Base-by-base conservation (phyloP, 2,113 vertebrate genomes). In the Acanthisitta chloris region DNA sequence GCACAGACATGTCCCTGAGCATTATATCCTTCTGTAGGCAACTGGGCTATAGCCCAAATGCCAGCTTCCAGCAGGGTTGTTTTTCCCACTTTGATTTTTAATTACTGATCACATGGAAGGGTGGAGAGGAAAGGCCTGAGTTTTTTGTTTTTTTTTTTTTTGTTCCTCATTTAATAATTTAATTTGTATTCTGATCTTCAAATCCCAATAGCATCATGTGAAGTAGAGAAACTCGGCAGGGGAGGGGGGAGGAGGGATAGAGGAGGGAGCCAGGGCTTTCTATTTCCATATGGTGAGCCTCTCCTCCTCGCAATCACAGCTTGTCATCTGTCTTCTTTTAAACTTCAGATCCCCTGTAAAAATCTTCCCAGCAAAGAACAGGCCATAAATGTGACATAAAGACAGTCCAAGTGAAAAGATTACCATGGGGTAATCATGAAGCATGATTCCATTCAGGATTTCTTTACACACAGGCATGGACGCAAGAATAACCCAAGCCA, bases 301-400 rank as follows among this genome's bases (percentile, higher is more conserved):
- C 94, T 94, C 85, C 64, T 96, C 82, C 92, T 94, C 6, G 45
- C 26, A 51, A 95, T 96, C 95, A 93, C 94, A 95, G 95, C 95
- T 96, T 96, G 95, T 93, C 96, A 96, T 96, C 96, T 96, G 95
- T 97, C 96, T 97, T 96, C 92, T 96, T 94, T 97, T 95, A 96
- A 96, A 96, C 92, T 94, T 96, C 95, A 96, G 93, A 94, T 96
- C 93, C 92, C 69, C 88, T 92, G 77, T 81, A 96, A 97, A 96
- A 95, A 96, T 93, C 94, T 97, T 97, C 96, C 96, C 93, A 96
- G 94, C 90, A 74, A 96, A 96, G 82, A 96, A 86, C 18, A 70
- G 92, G 76, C 90, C 86, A 83, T 92, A 95, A 96, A 96, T 95
- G 93, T 88, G 90, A 92, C 91, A 95, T 71, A 88, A 96, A 96